A percentile compares a stretch with the other conserved stretches of the same genome.
phyloP scores from a whole-genome alignment of 2,888 invertebrate genomes.

The Autographa pulchrina region DNA sequence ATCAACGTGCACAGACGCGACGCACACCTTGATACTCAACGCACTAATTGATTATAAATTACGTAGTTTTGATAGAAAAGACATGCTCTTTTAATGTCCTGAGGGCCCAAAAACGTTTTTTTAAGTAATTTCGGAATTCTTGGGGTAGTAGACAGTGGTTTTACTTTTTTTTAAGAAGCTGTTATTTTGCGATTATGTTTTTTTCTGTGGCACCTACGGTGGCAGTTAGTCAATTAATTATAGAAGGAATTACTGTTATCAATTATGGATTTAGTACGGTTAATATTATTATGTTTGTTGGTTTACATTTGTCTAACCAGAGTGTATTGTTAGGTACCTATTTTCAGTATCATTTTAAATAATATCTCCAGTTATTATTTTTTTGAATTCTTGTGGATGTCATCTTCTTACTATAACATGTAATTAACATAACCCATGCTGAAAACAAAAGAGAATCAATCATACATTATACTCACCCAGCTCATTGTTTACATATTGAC shows the following conservation, averaged over 20 bases:
- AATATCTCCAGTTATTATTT: too few relatives aligned
- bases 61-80: conserved; percentile 54
- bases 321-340: too few relatives aligned
- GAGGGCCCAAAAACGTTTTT: conserved; percentile 15
- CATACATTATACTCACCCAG: neutral
- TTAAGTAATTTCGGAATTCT: conserved; percentile 28
- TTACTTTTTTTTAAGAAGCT: conserved; percentile 18
- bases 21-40: conserved; percentile 65
- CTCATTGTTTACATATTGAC: neutral
- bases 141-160: conserved; percentile 32
- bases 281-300: too few relatives aligned
- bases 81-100: conserved; percentile 28
- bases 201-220: neutral
- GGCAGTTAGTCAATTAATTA: neutral
- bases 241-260: neutral
- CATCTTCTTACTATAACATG: too few relatives aligned
- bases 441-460: neutral
- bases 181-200: conserved; percentile 29
- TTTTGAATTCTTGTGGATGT: too few relatives aligned
- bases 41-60: conserved; percentile 78
- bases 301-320: too few relatives aligned
- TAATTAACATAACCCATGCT: too few relatives aligned
- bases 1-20: conserved; percentile 41
- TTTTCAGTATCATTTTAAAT: too few relatives aligned
- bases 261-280: neutral